Base-by-base conservation (phyloP, 23 tunicate genomes). In the Halocynthia roretzi region DNA sequence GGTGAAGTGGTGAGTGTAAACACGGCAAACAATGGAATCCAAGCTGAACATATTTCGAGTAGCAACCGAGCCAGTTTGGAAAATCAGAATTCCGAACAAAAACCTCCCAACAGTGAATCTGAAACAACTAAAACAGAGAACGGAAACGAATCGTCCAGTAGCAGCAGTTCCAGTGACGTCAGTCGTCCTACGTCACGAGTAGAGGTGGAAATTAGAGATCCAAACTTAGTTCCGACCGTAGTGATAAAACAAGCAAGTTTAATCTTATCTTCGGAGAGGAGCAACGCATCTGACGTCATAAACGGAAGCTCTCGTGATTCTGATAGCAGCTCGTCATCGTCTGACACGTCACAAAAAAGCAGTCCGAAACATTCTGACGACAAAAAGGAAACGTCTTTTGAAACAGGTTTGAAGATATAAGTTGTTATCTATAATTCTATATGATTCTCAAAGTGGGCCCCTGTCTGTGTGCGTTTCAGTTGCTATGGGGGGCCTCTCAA, bases 181-280 rank as follows among this genome's bases (percentile, higher is more conserved):
- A 65, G 70, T 65, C 70, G 70, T 65, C 31, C 70, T 15, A 5
- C 70, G 22, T 65, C 70, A 48, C n/a, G 70, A 11, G 70, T 65
- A 65, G 70, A 65, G 6, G 6, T 65, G 22, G 70, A 40, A 48
- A 6, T 65, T 48, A 65, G 48, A 9, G 48, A 40, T 10, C 18
- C 70, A 15, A 15, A 40, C 31, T 5, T 5, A 9, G 31, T 65
- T 10, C 70, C 70, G 31, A 65, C 70, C 0, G 70, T 65, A 40
- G 70, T 65, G 5, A 65, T 65, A 40, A 65, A 65, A 48, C 70
- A 65, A 48, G 70, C 70, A 8, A 65, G 70, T 15, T 65, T 48
- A 20, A 31, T 31, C 44, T 9, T 48, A 10, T 40, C 22, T 65
- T 65, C 31, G 19, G 70, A 65, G 31, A 65, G 10, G 19, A 15